phyloP scores from a whole-genome alignment of 2,888 invertebrate genomes.

The Microctonus brassicae region DNA sequence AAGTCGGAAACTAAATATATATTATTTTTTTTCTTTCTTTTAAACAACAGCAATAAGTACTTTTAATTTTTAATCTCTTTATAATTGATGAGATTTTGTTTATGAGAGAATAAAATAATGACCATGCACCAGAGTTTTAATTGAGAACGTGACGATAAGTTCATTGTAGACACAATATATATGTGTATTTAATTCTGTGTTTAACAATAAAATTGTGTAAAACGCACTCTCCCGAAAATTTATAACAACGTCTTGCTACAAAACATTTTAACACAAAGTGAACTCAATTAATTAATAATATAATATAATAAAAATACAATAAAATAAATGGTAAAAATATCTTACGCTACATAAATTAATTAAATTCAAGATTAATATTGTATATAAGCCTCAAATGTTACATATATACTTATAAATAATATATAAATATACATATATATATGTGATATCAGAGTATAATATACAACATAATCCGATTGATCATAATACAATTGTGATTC shows the following conservation, averaged over 20 bases:
- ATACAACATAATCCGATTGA: not conserved
- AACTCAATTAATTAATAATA: not conserved
- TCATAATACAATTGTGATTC: conserved; percentile 21
- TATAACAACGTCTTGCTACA: not conserved
- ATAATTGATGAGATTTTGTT: not conserved
- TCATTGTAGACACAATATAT: not conserved
- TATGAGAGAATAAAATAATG: not conserved
- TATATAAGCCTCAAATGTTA: not conserved
- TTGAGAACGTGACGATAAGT: not conserved
- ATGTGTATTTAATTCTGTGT: not conserved
- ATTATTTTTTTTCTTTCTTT: conserved; percentile 25
- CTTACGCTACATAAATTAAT: not conserved
- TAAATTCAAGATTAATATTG: not conserved
- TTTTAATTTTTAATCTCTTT: conserved; percentile 5
- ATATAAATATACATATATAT: conserved; percentile 11
- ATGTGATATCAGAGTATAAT: not conserved
- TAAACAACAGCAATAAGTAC: conserved; percentile 31
- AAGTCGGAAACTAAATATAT: conserved; percentile 25
- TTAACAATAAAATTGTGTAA: not conserved
- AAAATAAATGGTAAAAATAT: not conserved
- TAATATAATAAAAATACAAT: not conserved
- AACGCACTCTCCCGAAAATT: not conserved
- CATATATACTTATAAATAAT: not conserved
- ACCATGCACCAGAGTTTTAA: not conserved
- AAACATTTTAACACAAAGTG: not conserved